Evolutionary conservation across 2,888 invertebrate species (phyloP).

Genomic region (Eupeodes latifasciatus): DNA sequence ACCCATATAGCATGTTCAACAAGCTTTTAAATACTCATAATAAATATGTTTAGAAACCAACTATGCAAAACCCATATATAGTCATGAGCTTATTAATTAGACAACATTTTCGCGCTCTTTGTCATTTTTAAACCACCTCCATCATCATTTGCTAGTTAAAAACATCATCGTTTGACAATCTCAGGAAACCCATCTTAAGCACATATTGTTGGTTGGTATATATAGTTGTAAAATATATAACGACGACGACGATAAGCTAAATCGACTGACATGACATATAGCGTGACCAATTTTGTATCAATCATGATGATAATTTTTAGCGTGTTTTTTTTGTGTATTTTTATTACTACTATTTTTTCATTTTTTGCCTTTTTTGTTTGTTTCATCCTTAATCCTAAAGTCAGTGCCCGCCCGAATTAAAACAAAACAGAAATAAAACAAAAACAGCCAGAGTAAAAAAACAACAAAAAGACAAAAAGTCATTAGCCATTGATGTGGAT

Average conservation of each 20-base stretch:
- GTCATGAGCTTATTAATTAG: slow-evolving; percentile 30
- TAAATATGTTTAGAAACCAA: background rate
- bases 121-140: slow-evolving; percentile 38
- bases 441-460: background rate
- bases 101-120: slow-evolving; percentile 52
- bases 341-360: background rate
- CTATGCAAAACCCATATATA: background rate
- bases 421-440: background rate
- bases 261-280: slow-evolving; percentile 63
- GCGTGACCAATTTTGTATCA: slow-evolving; percentile 72
- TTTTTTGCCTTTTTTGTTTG: background rate
- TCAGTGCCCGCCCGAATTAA: slow-evolving; percentile 4
- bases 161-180: slow-evolving; percentile 50
- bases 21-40: background rate
- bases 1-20: background rate
- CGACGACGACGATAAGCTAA: slow-evolving; percentile 57
- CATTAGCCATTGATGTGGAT: slow-evolving; percentile 60
- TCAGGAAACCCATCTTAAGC: slow-evolving; percentile 56
- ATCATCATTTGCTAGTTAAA: background rate
- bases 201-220: slow-evolving; percentile 37
- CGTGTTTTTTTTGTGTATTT: slow-evolving; percentile 2
- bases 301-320: slow-evolving; percentile 49
- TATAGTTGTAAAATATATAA: slow-evolving; percentile 5
- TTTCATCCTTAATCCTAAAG: slow-evolving; percentile 5
- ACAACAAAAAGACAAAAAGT: slow-evolving; percentile 45